Base-by-base conservation (phyloP, 1,140 invertebrate species). In the Drosophila arawakana region DNA sequence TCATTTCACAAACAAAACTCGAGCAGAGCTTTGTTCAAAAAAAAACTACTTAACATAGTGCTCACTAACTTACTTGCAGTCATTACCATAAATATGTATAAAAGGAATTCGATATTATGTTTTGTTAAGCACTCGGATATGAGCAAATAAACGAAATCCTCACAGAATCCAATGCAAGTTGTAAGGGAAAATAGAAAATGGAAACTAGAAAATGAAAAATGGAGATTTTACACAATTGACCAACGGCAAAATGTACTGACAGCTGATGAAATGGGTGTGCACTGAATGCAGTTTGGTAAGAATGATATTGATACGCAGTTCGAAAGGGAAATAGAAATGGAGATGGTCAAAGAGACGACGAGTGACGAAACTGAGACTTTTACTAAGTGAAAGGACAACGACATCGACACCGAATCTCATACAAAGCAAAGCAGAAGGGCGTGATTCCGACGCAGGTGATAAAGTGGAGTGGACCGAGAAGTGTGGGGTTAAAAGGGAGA, bases 401-500 rank as follows among this genome's bases (percentile, higher is more conserved):
- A 61, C 60, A 62, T 50, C 34, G 44, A 61, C 34, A 68, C 59
- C 59, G 13, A 47, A 50, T 50, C 34, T 13, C 60, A 39, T 62
- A 18, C 18, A 63, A 63, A 43, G 37, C 49, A 54, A 63, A 63
- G 21, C 18, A 8, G 11, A 43, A 37, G 21, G 37, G 60, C 35
- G 47, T 37, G 47, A 15, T 15, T 57, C 10, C 37, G 11, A 18
- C 7, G 4, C 15, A 13, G 7, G 57, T n/a, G 43, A 25, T 6
- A 3, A 11, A 13, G 57, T 25, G 6, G 21, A 13, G 57, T 25
- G 6, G 4, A 13, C 4, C 18, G 43, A 35, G 6, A 37, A 37
- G 2, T 15, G 30, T 15, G 30, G 13, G 13, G 30, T 11, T 10
- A 55, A 39, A 25, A 8, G 6, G 8, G 2, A n/a, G 39, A 11